Conservation (phyloP, 2,113 vertebrate genomes). For the Epinephelus fuscoguttatus region DNA sequence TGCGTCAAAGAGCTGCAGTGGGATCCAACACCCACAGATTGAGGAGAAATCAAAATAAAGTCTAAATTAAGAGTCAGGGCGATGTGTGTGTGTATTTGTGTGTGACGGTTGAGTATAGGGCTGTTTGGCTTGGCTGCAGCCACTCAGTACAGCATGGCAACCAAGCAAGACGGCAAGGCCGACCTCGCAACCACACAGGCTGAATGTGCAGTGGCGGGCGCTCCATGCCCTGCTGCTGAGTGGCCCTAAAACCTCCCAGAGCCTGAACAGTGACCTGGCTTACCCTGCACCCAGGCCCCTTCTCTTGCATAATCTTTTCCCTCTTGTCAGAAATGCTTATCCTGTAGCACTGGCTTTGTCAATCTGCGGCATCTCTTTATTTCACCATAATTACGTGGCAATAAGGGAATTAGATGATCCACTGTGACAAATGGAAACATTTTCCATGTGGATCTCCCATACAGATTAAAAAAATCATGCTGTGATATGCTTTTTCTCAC, state of each 20-base stretch:
- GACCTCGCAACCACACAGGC: conserved; percentile 63
- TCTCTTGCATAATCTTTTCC: conserved; percentile 39
- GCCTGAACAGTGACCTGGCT: conserved; percentile 41
- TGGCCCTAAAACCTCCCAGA: conserved; percentile 49
- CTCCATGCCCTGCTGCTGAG: conserved; percentile 47
- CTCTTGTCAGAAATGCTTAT: conserved; percentile 6
- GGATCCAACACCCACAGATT: conserved; percentile 67
- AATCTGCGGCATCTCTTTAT: conserved; percentile 21
- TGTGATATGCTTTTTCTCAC: conserved; percentile 1
- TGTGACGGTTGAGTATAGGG: conserved; percentile 16
- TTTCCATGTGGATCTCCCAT: neutral
- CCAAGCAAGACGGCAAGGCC: conserved; percentile 52
- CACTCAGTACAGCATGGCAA: conserved; percentile 44
- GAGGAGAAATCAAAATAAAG: conserved; percentile 68
- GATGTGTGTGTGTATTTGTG: conserved; percentile 25
- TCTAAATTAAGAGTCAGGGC: conserved; percentile 68
- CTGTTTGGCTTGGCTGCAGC: conserved; percentile 75
- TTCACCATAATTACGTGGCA: conserved; percentile 20
- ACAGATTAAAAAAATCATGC: conserved; percentile 6
- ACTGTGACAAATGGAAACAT: conserved; percentile 28
- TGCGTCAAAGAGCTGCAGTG: conserved; percentile 45
- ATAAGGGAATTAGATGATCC: conserved; percentile 20
- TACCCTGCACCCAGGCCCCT: conserved; percentile 9
- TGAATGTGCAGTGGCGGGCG: conserved; percentile 59
- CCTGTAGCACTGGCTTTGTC: neutral